Evolutionary conservation across 2,888 invertebrate genomes (phyloP).

Genomic region (Melipona beecheii): DNA sequence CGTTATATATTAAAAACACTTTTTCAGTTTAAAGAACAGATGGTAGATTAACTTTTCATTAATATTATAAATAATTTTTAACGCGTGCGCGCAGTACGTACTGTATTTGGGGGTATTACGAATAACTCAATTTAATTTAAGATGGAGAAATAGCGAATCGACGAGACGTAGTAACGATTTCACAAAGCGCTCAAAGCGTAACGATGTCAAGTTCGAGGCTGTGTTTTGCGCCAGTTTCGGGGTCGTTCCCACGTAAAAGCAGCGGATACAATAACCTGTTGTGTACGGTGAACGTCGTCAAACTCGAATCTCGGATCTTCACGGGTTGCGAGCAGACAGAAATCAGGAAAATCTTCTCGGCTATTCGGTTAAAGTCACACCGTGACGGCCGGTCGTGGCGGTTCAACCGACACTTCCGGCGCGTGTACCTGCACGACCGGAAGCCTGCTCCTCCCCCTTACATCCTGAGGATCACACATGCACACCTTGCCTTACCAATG

Average conservation of each 20-base stretch:
- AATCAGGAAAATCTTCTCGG: constrained; percentile 72
- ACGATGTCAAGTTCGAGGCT: constrained; percentile 61
- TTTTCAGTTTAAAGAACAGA: too few species aligned
- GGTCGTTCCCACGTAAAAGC: constrained; percentile 57
- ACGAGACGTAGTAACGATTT: constrained; percentile 18
- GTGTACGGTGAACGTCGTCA: constrained; percentile 42
- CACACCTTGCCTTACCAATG: constrained; percentile 51
- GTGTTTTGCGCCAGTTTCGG: constrained; percentile 41
- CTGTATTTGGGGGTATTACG: neutral
- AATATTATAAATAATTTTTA: neutral
- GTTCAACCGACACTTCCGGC: constrained; percentile 72
- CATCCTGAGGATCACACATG: constrained; percentile 58
- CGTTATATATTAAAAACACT: too few species aligned
- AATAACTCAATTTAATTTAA: neutral
- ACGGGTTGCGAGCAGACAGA: constrained; percentile 65
- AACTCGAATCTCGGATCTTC: constrained; percentile 69
- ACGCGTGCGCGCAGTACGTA: neutral
- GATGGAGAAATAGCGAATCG: neutral
- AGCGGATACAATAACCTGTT: constrained; percentile 56
- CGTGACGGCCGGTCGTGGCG: constrained; percentile 68
- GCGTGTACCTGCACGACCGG: constrained; percentile 74
- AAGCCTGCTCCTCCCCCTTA: constrained; percentile 61
- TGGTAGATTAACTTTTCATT: too few species aligned
- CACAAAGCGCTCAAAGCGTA: constrained; percentile 39
- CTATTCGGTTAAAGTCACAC: constrained; percentile 60